Percentiles rank a stretch among this genome's conserved stretches.
Evolutionary conservation across 2,888 invertebrate genomes (phyloP).

Genomic region (Rutpela maculata): DNA sequence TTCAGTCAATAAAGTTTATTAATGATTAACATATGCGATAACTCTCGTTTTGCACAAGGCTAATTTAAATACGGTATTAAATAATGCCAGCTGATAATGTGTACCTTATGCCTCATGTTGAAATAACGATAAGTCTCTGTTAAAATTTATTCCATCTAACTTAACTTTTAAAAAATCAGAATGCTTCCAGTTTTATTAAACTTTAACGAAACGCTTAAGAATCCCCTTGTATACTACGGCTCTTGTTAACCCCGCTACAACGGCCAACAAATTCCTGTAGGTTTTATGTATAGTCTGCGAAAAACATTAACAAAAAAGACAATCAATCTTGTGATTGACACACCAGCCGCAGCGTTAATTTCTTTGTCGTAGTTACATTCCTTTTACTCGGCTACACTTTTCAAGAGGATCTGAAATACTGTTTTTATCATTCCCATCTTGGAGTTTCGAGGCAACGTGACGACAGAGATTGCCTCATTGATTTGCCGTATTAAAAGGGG

Average conservation of each 20-base stretch:
- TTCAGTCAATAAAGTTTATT: too few relatives aligned
- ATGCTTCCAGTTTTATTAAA: too few relatives aligned
- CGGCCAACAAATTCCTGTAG: background rate
- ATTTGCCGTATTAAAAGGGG: conserved; percentile 16
- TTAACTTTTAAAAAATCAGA: too few relatives aligned
- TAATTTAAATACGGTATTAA: too few relatives aligned
- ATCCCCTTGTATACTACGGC: too few relatives aligned
- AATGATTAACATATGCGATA: too few relatives aligned
- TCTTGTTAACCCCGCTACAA: background rate
- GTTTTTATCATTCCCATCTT: conserved; percentile 1
- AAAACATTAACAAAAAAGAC: conserved; percentile 3
- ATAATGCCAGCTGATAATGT: too few relatives aligned
- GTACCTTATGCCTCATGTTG: too few relatives aligned
- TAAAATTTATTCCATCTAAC: too few relatives aligned
- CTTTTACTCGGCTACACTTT: background rate
- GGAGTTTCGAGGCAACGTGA: conserved; percentile 1
- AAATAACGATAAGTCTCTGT: too few relatives aligned
- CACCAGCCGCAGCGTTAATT: conserved; percentile 2
- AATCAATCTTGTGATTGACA: conserved; percentile 2
- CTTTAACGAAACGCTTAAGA: too few relatives aligned
- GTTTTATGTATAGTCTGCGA: background rate
- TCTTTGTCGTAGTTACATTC: conserved; percentile 1
- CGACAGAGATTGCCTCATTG: conserved; percentile 17
- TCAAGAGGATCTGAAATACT: background rate
- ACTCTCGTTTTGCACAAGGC: too few relatives aligned